phyloP scores from a whole-genome alignment of 1,140 invertebrate species.

The Babylonia areolata region DNA sequence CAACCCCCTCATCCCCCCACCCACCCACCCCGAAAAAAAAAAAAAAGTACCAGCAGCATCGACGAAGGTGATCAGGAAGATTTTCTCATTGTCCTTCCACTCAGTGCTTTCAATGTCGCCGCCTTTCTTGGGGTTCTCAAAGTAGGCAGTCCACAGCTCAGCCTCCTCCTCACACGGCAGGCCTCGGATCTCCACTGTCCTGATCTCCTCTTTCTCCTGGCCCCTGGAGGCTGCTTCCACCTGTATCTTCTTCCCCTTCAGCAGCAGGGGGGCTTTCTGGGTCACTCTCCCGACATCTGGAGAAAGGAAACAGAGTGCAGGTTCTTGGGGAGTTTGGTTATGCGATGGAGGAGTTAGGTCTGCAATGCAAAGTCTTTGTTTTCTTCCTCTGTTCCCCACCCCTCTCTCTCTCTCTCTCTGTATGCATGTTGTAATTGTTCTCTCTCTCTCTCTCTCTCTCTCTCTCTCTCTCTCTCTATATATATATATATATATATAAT shows the following conservation, averaged over 20 bases:
- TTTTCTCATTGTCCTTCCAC: slow-evolving; percentile 34
- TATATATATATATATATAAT: too few relatives aligned
- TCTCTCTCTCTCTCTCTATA: too few relatives aligned
- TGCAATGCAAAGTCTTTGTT: too few relatives aligned
- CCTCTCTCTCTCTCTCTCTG: too few relatives aligned
- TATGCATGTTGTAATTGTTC: too few relatives aligned
- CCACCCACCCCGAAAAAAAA: too few relatives aligned
- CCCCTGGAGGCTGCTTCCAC: not conserved
- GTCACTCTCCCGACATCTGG: slow-evolving; percentile 31
- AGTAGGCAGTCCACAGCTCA: slow-evolving; percentile 48
- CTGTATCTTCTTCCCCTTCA: slow-evolving; percentile 31
- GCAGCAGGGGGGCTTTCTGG: slow-evolving; percentile 23
- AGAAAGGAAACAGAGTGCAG: too few relatives aligned
- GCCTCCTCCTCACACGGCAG: not conserved
- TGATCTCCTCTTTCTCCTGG: not conserved
- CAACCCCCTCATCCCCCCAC: too few relatives aligned
- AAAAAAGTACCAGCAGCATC: slow-evolving; percentile 52
- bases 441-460: too few relatives aligned
- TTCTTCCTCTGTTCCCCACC: too few relatives aligned
- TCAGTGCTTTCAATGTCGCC: slow-evolving; percentile 45
- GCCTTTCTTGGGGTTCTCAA: slow-evolving; percentile 49
- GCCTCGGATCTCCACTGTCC: slow-evolving; percentile 25
- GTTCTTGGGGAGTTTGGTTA: too few relatives aligned
- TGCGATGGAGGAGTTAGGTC: too few relatives aligned
- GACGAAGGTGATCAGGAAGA: slow-evolving; percentile 48